phyloP scores from a whole-genome alignment of 2,797 vertebrate genomes.

The Sciurus vulgaris region DNA sequence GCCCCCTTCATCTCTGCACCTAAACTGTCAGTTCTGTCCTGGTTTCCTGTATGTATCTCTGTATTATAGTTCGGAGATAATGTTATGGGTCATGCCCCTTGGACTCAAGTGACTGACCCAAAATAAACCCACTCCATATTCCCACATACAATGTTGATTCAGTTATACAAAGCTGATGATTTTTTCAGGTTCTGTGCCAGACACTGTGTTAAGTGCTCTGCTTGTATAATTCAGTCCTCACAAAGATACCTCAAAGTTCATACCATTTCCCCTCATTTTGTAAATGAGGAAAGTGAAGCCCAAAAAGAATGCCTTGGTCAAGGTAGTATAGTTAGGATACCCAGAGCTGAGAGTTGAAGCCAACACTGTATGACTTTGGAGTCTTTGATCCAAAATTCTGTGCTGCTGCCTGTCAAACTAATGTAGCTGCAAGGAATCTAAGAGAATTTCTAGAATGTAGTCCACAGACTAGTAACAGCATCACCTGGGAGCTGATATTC shows the following conservation, averaged over 20 bases:
- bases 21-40: neutral
- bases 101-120: neutral
- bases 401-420: constrained; percentile 23
- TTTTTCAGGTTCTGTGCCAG: neutral
- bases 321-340: neutral
- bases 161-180: neutral
- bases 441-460: constrained; percentile 44
- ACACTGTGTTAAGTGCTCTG: neutral
- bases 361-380: neutral
- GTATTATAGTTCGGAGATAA: neutral
- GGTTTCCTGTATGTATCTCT: neutral
- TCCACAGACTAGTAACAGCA: neutral
- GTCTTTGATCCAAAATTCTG: constrained; percentile 53
- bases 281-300: constrained; percentile 43
- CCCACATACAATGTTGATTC: neutral
- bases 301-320: neutral
- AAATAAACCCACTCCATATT: neutral
- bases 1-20: neutral
- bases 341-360: neutral
- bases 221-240: neutral
- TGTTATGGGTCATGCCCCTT: neutral
- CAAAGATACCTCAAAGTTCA: neutral
- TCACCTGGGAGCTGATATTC: constrained; percentile 45
- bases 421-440: neutral
- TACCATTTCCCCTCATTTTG: neutral